A percentile compares a stretch with the other conserved stretches of the same genome.
These are phyloP conservation scores for Tinea pellionella DNA, from an alignment of 2,888 invertebrate genomes.

Conservation along the genomic window DNA sequence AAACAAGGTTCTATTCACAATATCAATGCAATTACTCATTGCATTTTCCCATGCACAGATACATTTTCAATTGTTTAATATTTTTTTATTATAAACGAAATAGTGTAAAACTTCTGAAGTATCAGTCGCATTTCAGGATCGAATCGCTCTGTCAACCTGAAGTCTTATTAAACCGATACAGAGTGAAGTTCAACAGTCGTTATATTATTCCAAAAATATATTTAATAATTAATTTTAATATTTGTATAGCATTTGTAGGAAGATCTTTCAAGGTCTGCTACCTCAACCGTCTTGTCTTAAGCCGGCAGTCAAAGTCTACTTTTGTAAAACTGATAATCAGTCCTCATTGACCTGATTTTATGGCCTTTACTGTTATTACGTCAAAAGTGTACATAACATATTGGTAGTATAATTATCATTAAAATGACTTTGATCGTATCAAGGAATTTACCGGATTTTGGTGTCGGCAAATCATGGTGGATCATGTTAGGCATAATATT, in stretches of 20 bases:
- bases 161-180: too few relatives aligned
- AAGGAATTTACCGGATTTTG: not conserved
- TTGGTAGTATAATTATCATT: not conserved
- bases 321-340: slow-evolving; percentile 14
- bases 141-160: too few relatives aligned
- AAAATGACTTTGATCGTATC: not conserved
- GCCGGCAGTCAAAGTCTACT: not conserved
- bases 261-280: not conserved
- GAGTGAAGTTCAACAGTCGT: too few relatives aligned
- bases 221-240: not conserved
- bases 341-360: slow-evolving; percentile 13
- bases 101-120: too few relatives aligned
- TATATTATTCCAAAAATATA: not conserved
- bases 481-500: not conserved
- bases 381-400: slow-evolving; percentile 11
- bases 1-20: not conserved
- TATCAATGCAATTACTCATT: too few relatives aligned
- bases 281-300: not conserved
- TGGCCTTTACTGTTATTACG: slow-evolving; percentile 13
- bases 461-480: not conserved
- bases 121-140: too few relatives aligned
- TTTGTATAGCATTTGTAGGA: not conserved
- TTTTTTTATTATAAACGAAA: too few relatives aligned
- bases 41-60: too few relatives aligned
- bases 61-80: too few relatives aligned